Conservation (phyloP, 2,797 vertebrate genomes). For the Sebastolobus altivelis region DNA sequence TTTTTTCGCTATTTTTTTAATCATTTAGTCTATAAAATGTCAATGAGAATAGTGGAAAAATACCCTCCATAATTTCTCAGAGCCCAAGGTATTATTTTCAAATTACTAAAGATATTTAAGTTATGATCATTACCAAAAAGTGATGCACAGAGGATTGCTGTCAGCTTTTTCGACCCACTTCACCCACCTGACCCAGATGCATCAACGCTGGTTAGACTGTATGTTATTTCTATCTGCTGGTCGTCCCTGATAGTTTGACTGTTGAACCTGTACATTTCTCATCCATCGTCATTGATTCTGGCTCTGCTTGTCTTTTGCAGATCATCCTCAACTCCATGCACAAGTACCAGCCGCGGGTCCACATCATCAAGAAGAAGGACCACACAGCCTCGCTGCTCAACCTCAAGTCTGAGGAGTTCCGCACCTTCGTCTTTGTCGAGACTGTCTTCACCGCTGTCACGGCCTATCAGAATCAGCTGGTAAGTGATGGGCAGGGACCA, state of each 20-base stretch:
- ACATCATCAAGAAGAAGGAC: constrained; percentile 99
- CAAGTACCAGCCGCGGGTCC: constrained; percentile 98
- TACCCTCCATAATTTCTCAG: background rate
- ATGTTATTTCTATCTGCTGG: background rate
- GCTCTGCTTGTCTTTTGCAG: constrained; percentile 72
- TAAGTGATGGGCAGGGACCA: constrained; percentile 79
- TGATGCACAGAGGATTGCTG: background rate
- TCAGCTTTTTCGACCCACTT: background rate
- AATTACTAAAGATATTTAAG: background rate
- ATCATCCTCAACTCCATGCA: constrained; percentile 99
- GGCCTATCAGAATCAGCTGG: constrained; percentile 98
- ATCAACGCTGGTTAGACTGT: background rate
- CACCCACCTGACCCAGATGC: background rate
- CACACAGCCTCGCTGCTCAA: constrained; percentile 97
- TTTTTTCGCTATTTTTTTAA: background rate
- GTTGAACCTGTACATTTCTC: background rate
- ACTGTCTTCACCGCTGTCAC: constrained; percentile 98
- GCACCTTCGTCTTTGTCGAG: constrained; percentile 97
- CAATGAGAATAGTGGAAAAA: background rate
- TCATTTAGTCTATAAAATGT: background rate
- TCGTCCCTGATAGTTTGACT: background rate
- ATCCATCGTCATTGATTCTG: background rate
- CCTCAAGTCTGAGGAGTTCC: constrained; percentile 97
- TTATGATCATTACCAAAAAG: background rate
- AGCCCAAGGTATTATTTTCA: background rate